phyloP scores from a whole-genome alignment of 2,797 vertebrate genomes.

The Argya squamiceps region DNA sequence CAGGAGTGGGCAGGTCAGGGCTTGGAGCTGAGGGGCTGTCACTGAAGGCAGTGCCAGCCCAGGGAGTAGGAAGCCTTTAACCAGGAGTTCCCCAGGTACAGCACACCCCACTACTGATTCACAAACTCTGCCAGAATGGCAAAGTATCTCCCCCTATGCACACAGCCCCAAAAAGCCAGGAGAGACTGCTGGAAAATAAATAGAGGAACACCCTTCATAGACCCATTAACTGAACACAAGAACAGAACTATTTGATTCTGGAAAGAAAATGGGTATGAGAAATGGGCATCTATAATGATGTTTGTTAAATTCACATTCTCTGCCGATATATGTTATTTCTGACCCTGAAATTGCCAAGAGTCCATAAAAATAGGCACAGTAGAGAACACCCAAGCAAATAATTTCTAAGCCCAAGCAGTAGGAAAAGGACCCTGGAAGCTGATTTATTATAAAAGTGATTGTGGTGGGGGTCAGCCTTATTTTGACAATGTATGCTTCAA shows the following conservation, averaged over 20 bases:
- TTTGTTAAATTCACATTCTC: neutral
- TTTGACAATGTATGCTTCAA: neutral
- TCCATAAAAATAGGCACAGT: neutral
- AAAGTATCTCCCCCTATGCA: neutral
- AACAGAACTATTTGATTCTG: neutral
- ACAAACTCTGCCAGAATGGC: neutral
- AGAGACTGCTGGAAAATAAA: neutral
- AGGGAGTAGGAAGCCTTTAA: neutral
- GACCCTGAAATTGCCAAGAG: neutral
- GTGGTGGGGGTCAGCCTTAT: neutral
- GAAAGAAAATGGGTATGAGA: neutral
- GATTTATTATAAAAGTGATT: neutral
- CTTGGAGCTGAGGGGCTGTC: neutral
- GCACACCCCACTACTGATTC: neutral
- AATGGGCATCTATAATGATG: neutral
- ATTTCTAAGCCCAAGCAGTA: neutral
- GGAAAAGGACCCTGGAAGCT: neutral
- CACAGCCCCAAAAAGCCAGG: neutral
- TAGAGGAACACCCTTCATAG: neutral
- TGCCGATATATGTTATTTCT: neutral
- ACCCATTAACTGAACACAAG: neutral
- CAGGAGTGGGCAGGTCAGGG: neutral
- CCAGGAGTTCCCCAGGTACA: fast-evolving
- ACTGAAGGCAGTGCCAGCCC: neutral
- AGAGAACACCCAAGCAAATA: neutral